These are phyloP conservation scores for Euwallacea similis DNA, from an alignment of 1,140 invertebrate species.

Conservation along the genomic window DNA sequence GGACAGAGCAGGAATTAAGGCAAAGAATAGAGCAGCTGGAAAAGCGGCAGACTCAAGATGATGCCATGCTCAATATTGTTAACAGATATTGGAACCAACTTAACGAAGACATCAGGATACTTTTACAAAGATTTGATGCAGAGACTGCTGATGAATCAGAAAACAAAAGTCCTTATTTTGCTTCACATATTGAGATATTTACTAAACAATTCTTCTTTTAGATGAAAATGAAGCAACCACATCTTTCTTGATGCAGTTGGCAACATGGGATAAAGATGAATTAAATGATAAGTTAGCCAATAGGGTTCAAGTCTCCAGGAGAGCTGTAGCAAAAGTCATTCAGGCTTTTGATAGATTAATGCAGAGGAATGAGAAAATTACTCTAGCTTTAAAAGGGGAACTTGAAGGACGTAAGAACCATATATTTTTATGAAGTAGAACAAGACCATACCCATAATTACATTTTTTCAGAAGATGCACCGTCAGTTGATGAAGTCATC, in stretches of 20 bases:
- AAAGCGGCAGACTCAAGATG: slow-evolving; percentile 95
- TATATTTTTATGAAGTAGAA: slow-evolving; percentile 11
- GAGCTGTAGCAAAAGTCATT: slow-evolving; percentile 93
- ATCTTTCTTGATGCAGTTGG: slow-evolving; percentile 93
- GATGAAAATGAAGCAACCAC: slow-evolving; percentile 97
- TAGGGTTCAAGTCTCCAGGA: slow-evolving; percentile 87
- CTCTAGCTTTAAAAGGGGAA: slow-evolving; percentile 83
- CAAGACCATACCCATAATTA: not conserved
- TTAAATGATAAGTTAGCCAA: slow-evolving; percentile 94
- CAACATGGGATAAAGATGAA: slow-evolving; percentile 97
- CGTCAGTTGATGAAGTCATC: slow-evolving; percentile 78
- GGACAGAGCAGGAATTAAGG: slow-evolving; percentile 85
- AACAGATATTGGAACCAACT: slow-evolving; percentile 98
- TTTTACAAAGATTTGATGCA: slow-evolving; percentile 94
- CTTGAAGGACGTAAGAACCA: slow-evolving; percentile 62
- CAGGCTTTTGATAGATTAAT: slow-evolving; percentile 94
- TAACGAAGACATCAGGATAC: slow-evolving; percentile 94
- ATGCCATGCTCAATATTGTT: slow-evolving; percentile 96
- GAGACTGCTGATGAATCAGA: slow-evolving; percentile 96
- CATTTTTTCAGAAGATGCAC: slow-evolving; percentile 60
- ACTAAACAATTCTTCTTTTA: slow-evolving; percentile 55
- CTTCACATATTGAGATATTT: not conserved
- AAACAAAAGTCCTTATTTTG: slow-evolving; percentile 71
- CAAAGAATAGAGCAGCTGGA: slow-evolving; percentile 95
- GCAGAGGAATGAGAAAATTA: slow-evolving; percentile 91